phyloP scores from a whole-genome alignment of 2,888 invertebrate genomes.

The Lasioglossum morio region DNA sequence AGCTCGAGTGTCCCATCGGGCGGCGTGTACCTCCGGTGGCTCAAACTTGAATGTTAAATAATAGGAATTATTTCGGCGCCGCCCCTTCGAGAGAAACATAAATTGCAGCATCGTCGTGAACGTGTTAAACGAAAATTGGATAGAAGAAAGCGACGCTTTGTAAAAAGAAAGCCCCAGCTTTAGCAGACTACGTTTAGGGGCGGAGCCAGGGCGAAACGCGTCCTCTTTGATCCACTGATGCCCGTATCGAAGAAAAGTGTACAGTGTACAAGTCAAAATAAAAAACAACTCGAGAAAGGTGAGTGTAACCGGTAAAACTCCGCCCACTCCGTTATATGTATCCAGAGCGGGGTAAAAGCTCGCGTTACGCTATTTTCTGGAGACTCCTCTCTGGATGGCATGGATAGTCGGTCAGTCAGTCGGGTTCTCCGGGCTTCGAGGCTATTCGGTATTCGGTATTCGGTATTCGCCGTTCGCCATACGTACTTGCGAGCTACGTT shows the following conservation, averaged over 20 bases:
- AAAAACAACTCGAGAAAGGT: background rate
- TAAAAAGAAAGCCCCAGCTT: background rate
- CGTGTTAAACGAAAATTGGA: background rate
- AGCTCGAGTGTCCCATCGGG: too few species aligned
- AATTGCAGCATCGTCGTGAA: too few species aligned
- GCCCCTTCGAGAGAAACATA: too few species aligned
- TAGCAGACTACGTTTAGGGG: background rate
- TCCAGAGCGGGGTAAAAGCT: background rate
- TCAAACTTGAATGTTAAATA: too few species aligned
- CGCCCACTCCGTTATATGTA: background rate
- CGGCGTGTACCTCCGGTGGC: too few species aligned
- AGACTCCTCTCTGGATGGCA: background rate
- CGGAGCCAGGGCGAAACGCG: background rate
- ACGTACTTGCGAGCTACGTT: slow-evolving; percentile 81
- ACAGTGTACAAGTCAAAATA: background rate
- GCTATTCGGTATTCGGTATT: too few species aligned
- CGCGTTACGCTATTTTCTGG: background rate
- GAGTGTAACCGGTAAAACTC: background rate
- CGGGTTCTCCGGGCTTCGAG: too few species aligned
- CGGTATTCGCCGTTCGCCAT: too few species aligned
- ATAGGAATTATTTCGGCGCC: too few species aligned
- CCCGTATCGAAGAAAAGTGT: too few species aligned
- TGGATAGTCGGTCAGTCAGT: background rate
- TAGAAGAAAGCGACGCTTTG: background rate
- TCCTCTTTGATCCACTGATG: background rate